A percentile compares a stretch with the other conserved stretches of the same genome.
Conservation (phyloP, 2,888 invertebrate species). For the Conus canariensis region DNA sequence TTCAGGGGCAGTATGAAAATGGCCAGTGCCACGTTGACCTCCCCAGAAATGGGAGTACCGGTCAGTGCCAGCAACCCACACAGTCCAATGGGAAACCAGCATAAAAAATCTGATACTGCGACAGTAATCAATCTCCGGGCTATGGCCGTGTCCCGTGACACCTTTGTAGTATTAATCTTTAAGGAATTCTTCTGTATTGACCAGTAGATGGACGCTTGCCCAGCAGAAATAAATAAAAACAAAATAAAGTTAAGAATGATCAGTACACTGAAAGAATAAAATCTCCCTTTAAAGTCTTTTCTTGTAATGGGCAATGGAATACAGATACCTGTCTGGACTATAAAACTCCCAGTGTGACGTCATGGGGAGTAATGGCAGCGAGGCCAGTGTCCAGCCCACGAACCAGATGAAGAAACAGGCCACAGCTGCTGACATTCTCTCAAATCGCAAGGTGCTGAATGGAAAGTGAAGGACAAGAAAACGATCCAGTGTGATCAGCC, state of each 20-base stretch:
- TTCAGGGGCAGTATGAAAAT: neutral
- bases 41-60: neutral
- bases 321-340: conserved; percentile 9
- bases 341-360: conserved; percentile 17
- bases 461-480: neutral
- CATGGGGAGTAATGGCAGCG: neutral
- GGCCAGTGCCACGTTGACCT: neutral
- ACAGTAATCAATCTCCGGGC: neutral
- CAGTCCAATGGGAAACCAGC: conserved; percentile 17
- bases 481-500: neutral
- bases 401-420: conserved; percentile 45
- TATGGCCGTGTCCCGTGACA: conserved; percentile 15
- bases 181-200: neutral
- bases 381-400: conserved; percentile 36
- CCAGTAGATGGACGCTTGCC: conserved; percentile 9
- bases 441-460: neutral
- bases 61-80: neutral
- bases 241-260: neutral
- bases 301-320: neutral
- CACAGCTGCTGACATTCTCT: conserved; percentile 56
- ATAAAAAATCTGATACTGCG: neutral
- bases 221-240: neutral
- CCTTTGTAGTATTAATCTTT: neutral
- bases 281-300: neutral
- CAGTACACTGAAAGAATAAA: neutral